These are phyloP conservation scores for Anarhynchus alexandrinus DNA, from an alignment of 2,113 vertebrate genomes.

Conservation along the genomic window DNA sequence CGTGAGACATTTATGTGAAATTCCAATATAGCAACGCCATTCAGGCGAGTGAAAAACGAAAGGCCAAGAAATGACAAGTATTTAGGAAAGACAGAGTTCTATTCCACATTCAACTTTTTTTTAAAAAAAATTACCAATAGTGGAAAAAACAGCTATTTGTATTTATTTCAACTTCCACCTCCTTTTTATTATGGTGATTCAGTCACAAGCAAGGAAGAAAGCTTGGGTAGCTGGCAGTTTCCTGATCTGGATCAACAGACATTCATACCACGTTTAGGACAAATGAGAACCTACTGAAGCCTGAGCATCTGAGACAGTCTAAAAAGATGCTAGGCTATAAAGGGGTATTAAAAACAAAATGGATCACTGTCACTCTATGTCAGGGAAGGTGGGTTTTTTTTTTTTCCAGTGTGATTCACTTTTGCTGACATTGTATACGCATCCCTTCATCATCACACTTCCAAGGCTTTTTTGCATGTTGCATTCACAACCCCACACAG, in stretches of 20 bases:
- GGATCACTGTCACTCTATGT: background rate
- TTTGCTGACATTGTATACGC: background rate
- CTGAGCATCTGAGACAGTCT: background rate
- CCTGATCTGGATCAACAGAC: background rate
- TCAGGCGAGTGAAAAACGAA: background rate
- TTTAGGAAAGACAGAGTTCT: background rate
- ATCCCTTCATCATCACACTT: background rate
- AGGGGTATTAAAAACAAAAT: background rate
- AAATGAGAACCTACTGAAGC: background rate
- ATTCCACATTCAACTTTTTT: background rate
- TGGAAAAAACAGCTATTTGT: background rate
- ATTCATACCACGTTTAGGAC: background rate
- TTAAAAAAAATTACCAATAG: background rate
- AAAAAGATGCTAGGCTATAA: background rate
- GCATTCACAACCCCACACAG: fast-evolving
- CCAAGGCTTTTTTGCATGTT: background rate
- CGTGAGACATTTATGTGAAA: background rate
- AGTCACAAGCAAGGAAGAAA: background rate
- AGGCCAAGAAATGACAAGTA: background rate
- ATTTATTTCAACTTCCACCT: background rate
- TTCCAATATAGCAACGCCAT: background rate
- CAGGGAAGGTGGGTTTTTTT: background rate
- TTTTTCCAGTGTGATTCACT: background rate
- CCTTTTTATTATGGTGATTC: background rate
- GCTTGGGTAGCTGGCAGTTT: background rate